Evolutionary conservation across 1,140 invertebrate genomes (phyloP).

Genomic region (Parapsyche elsis): DNA sequence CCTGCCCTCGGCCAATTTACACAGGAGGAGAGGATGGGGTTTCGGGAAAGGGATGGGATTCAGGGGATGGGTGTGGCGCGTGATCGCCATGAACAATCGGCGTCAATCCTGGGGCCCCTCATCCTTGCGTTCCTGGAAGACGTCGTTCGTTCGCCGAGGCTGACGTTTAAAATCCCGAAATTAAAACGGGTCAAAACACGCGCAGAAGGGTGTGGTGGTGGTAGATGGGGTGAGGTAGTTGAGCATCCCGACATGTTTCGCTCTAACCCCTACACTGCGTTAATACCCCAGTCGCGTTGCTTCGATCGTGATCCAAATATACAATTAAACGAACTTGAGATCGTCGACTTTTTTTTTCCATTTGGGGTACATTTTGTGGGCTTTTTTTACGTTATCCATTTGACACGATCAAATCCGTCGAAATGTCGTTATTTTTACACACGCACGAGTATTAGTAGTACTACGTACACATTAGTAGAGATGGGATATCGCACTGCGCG

Average conservation of each 20-base stretch:
- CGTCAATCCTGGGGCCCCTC: background rate
- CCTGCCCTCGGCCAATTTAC: background rate
- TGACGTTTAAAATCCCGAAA: constrained; percentile 42
- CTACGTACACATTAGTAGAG: too few relatives aligned
- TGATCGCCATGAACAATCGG: constrained; percentile 42
- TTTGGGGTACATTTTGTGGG: too few relatives aligned
- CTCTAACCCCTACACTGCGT: background rate
- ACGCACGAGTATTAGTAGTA: too few relatives aligned
- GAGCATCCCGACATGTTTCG: background rate
- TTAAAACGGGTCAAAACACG: constrained; percentile 38
- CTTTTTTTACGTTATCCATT: too few relatives aligned
- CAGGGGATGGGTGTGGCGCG: background rate
- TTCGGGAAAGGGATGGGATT: background rate
- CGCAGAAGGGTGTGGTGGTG: background rate
- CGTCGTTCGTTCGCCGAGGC: constrained; percentile 22
- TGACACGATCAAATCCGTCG: too few relatives aligned
- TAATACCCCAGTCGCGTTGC: background rate
- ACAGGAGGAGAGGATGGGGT: background rate
- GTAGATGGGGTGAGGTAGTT: background rate
- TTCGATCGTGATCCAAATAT: background rate
- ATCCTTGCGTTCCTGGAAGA: background rate
- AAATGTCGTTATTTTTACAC: too few relatives aligned
- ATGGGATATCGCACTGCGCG: too few relatives aligned
- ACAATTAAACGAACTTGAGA: background rate
- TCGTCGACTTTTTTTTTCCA: too few relatives aligned